Base-by-base conservation (phyloP, 2,797 vertebrate species). In the Mormyrus hasselquistii region DNA sequence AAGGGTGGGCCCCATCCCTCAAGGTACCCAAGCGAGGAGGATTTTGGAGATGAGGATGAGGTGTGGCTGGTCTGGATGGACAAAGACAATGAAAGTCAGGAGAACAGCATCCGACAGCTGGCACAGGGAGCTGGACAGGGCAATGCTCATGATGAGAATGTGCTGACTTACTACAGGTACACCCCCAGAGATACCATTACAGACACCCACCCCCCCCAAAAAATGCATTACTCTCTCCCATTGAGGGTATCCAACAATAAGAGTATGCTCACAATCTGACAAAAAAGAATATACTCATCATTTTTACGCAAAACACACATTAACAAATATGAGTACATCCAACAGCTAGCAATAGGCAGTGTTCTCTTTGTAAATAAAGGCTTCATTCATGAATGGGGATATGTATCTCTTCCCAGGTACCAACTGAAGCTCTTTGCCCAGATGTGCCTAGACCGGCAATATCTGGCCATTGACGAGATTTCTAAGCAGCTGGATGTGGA, bases 361-460 rank as follows among this genome's bases (percentile, higher is more conserved):
- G 10, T 12, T 88, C 34, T 12, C 14, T 73, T 29, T 53, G 29
- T 59, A 79, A 53, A 76, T 38, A 7, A 38, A 34, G 49, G 10
- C 22, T 59, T 69, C 14, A 69, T 50, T 49, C 1, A 29, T 87
- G 3, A 55, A 55, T 87, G 14, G 10, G 53, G 3, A 38, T 41
- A 57, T 52, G 25, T 49, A 49, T 25, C n/a, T 3, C 53, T 47
- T 22, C 1, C 2, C 92, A 99, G 98, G 94, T 99, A 99, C 94
- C 98, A 99, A 95, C 94, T 99, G 93, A 99, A 99, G 94, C 96
- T 99, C 73, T 99, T 97, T 91, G 98, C 98, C 65, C 96, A 97
- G 83, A 99, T 99, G 98, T 99, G 98, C 93, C 94, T 98, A 94
- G 98, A 99, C 94, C 97, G 98, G 62, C 98, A 99, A 93, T 99